Evolutionary conservation across 2,113 vertebrate species (phyloP).

Genomic region (Collichthys lucidus): DNA sequence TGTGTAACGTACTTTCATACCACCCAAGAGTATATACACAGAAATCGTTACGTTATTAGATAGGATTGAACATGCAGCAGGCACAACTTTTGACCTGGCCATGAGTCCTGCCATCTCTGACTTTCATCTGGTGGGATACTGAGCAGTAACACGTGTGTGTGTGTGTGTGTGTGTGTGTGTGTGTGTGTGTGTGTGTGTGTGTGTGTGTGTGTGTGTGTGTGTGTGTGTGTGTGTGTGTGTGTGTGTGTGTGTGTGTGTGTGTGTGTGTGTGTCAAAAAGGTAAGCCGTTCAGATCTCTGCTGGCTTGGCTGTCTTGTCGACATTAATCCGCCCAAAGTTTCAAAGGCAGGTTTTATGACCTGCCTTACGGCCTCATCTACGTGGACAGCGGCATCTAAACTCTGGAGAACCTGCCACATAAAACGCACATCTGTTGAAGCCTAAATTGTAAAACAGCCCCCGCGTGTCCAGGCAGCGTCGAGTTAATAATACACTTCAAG

Average conservation of each 20-base stretch:
- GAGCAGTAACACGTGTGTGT: constrained; percentile 14
- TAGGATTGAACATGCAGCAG: constrained; percentile 14
- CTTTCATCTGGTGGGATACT: constrained; percentile 14
- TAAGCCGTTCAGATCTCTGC: constrained; percentile 81
- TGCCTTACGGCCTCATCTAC: constrained; percentile 86
- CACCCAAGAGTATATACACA: constrained; percentile 34
- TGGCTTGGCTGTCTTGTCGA: constrained; percentile 83
- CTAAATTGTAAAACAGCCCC: constrained; percentile 72
- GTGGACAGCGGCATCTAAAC: constrained; percentile 86
- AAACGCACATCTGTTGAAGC: constrained; percentile 83
- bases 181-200: too few species aligned
- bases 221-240: neutral
- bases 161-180: too few species aligned
- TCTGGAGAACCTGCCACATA: constrained; percentile 89
- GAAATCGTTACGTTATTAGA: constrained; percentile 8
- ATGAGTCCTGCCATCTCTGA: neutral
- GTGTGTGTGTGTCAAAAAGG: constrained; percentile 12
- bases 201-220: too few species aligned
- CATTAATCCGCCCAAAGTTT: constrained; percentile 89
- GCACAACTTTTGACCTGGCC: neutral
- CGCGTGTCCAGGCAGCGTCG: constrained; percentile 54
- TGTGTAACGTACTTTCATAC: constrained; percentile 24
- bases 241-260: too few species aligned
- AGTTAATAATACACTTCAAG: constrained; percentile 68
- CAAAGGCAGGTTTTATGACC: constrained; percentile 91